Evolutionary conservation across 2,888 invertebrate genomes (phyloP).

Genomic region (Zhengitettix transpicula): DNA sequence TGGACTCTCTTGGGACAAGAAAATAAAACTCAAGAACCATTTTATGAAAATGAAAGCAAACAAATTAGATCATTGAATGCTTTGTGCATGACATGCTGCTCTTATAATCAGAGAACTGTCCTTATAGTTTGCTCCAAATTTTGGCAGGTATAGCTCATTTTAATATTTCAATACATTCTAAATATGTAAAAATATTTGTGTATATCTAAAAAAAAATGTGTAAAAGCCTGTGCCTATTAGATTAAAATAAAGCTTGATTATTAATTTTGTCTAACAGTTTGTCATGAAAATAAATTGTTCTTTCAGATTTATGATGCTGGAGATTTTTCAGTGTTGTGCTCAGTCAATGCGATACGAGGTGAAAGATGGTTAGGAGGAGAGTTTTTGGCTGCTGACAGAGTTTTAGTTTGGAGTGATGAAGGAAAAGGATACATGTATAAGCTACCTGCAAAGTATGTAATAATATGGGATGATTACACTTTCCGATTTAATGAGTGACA

Average conservation of each 20-base stretch:
- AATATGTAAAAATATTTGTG: too few relatives aligned
- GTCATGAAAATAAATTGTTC: neutral
- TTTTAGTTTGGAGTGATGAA: slow-evolving; percentile 89
- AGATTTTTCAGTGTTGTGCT: slow-evolving; percentile 90
- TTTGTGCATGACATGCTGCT: slow-evolving; percentile 80
- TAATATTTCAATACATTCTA: too few relatives aligned
- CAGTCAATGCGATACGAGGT: slow-evolving; percentile 72
- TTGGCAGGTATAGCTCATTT: slow-evolving; percentile 48
- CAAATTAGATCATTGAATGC: slow-evolving; percentile 90
- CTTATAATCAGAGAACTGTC: slow-evolving; percentile 90
- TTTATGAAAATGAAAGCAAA: slow-evolving; percentile 95
- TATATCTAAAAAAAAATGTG: too few relatives aligned
- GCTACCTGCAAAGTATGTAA: slow-evolving; percentile 82
- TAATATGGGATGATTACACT: too few relatives aligned
- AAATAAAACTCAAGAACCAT: slow-evolving; percentile 68
- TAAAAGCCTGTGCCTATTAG: too few relatives aligned
- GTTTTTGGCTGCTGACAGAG: slow-evolving; percentile 78
- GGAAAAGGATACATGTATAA: slow-evolving; percentile 92
- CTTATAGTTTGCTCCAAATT: slow-evolving; percentile 92
- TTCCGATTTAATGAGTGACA: too few relatives aligned
- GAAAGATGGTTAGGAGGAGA: slow-evolving; percentile 94
- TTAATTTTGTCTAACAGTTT: too few relatives aligned
- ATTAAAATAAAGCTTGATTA: too few relatives aligned
- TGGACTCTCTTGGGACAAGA: slow-evolving; percentile 88
- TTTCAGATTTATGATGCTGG: slow-evolving; percentile 60